A percentile compares a stretch with the other conserved stretches of the same genome.
Evolutionary conservation across 2,113 vertebrate species (phyloP).

Genomic region (Myocastor coypus): DNA sequence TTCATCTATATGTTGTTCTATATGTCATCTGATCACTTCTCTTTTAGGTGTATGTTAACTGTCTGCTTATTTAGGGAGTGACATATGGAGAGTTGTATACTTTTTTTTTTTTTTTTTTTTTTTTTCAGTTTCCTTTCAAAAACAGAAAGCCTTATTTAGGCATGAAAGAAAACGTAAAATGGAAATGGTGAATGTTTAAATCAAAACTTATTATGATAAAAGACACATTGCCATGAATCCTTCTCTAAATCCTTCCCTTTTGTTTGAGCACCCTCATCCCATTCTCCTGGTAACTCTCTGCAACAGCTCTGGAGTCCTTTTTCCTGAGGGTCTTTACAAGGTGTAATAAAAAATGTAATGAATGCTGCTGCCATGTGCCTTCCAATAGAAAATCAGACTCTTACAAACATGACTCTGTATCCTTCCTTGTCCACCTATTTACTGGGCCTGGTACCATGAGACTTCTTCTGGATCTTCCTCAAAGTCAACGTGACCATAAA

Average conservation of each 20-base stretch:
- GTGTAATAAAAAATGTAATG: neutral
- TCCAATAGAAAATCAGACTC: neutral
- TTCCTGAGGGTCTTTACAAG: neutral
- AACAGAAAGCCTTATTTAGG: neutral
- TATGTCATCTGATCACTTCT: neutral
- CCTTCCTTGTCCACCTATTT: neutral
- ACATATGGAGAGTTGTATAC: neutral
- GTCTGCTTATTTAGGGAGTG: neutral
- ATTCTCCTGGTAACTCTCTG: neutral
- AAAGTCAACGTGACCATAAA: neutral
- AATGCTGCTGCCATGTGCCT: neutral
- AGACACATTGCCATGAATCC: neutral
- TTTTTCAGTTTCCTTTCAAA: neutral
- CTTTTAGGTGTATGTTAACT: neutral
- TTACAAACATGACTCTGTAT: neutral
- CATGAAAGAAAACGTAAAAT: neutral
- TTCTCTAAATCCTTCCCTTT: neutral
- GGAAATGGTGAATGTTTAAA: neutral
- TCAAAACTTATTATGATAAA: neutral
- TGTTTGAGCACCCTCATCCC: neutral
- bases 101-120: neutral
- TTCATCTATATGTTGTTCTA: constrained; percentile 16
- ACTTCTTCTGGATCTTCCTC: neutral
- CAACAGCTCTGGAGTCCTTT: neutral
- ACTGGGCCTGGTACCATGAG: neutral